Evolutionary conservation across 2,113 vertebrate genomes (phyloP).

Genomic region (Sylvietta virens): DNA sequence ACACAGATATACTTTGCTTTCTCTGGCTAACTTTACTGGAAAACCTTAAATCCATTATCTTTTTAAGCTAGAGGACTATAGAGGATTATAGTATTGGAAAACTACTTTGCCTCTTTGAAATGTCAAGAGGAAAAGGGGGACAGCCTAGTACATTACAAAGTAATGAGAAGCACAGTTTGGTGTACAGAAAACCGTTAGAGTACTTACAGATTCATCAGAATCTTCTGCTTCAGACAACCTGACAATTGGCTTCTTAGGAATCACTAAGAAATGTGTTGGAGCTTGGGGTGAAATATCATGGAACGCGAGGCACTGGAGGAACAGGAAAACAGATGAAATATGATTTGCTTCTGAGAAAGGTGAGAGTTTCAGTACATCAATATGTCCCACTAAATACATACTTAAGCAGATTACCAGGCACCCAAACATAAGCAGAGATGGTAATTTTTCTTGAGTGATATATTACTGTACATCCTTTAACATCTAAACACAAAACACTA

Average conservation of each 20-base stretch:
- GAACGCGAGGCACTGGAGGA: constrained; percentile 89
- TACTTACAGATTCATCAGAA: constrained; percentile 86
- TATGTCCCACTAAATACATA: not conserved
- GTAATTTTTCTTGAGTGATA: not conserved
- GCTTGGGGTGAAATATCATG: constrained; percentile 91
- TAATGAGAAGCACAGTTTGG: not conserved
- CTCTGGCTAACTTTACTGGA: not conserved
- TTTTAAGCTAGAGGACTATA: not conserved
- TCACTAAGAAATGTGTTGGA: constrained; percentile 91
- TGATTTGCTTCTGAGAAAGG: not conserved
- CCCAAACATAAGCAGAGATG: not conserved
- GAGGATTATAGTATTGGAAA: not conserved
- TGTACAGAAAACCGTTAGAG: not conserved
- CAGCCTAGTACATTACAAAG: not conserved
- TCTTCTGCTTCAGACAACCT: constrained; percentile 87
- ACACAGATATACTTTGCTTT: not conserved
- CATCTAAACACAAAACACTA: not conserved
- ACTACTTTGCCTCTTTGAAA: not conserved
- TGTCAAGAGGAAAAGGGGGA: not conserved
- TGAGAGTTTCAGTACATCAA: not conserved
- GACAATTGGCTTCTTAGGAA: constrained; percentile 89
- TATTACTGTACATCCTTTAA: not conserved
- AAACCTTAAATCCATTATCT: not conserved
- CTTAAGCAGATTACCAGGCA: not conserved
- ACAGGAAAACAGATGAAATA: not conserved